phyloP scores from a whole-genome alignment of 2,888 invertebrate genomes.

The Phania funesta region DNA sequence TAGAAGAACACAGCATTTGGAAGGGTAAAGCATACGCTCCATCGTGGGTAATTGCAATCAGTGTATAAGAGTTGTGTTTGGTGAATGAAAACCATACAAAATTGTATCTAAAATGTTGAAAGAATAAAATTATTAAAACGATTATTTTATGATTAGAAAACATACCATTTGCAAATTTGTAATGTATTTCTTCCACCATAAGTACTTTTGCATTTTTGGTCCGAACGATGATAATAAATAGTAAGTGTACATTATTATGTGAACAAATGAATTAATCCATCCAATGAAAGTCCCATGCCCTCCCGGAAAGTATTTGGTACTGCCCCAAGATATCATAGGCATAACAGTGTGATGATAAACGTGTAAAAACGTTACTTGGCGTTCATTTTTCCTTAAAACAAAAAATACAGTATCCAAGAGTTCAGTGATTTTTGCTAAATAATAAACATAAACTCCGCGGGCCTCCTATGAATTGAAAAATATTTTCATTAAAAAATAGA shows the following conservation, averaged over 20 bases:
- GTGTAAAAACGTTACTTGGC: constrained; percentile 94
- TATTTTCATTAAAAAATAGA: not conserved
- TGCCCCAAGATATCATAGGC: constrained; percentile 96
- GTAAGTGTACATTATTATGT: constrained; percentile 96
- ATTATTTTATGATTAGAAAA: not conserved
- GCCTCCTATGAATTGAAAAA: constrained; percentile 81
- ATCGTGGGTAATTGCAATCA: constrained; percentile 93
- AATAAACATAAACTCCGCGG: constrained; percentile 90
- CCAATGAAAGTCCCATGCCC: constrained; percentile 94
- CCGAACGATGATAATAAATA: constrained; percentile 94
- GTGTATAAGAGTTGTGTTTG: constrained; percentile 91
- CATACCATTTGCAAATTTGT: constrained; percentile 93
- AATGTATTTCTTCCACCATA: constrained; percentile 97
- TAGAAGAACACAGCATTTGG: constrained; percentile 96
- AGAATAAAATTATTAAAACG: not conserved
- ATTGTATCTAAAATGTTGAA: constrained; percentile 86
- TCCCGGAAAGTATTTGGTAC: constrained; percentile 91
- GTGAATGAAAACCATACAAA: constrained; percentile 92
- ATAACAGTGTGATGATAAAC: constrained; percentile 97
- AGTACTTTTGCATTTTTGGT: constrained; percentile 91
- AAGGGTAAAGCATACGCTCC: constrained; percentile 90
- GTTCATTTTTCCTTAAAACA: constrained; percentile 93
- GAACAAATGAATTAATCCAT: constrained; percentile 94
- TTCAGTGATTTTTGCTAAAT: constrained; percentile 93
- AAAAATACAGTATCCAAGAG: constrained; percentile 96